These are phyloP conservation scores for Germaria angustata DNA, from an alignment of 2,888 invertebrate species.

Conservation along the genomic window DNA sequence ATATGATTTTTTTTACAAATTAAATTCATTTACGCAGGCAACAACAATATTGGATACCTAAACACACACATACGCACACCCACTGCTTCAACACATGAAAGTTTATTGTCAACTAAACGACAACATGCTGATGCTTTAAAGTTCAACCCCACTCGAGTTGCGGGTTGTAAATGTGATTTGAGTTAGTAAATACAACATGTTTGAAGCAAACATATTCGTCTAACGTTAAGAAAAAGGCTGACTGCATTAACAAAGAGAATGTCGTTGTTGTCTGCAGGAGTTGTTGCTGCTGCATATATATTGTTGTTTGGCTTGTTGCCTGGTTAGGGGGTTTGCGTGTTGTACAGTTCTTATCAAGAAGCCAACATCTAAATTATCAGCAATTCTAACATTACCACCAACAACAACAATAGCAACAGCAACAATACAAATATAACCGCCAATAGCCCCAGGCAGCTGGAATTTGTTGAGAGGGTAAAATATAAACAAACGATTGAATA, in stretches of 20 bases:
- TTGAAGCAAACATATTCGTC: conserved; percentile 38
- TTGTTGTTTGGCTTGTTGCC: background rate
- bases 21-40: background rate
- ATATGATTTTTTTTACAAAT: background rate
- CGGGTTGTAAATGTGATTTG: background rate
- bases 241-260: background rate
- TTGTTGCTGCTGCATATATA: conserved; percentile 29
- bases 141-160: conserved; percentile 30
- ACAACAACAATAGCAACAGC: conserved; percentile 47
- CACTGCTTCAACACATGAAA: conserved; percentile 33
- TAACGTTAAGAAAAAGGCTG: background rate
- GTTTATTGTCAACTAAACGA: conserved; percentile 48
- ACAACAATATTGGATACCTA: too few relatives aligned
- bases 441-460: conserved; percentile 51
- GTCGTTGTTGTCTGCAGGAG: conserved; percentile 25
- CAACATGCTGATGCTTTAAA: background rate
- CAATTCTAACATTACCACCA: conserved; percentile 66
- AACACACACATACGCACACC: conserved; percentile 2
- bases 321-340: conserved; percentile 48
- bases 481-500: conserved; percentile 50
- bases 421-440: conserved; percentile 57
- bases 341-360: conserved; percentile 68
- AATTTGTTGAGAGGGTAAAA: conserved; percentile 66
- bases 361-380: conserved; percentile 71
- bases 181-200: conserved; percentile 9